Conservation (phyloP, 2,888 invertebrate species). For the Pristionchus exspectatus region DNA sequence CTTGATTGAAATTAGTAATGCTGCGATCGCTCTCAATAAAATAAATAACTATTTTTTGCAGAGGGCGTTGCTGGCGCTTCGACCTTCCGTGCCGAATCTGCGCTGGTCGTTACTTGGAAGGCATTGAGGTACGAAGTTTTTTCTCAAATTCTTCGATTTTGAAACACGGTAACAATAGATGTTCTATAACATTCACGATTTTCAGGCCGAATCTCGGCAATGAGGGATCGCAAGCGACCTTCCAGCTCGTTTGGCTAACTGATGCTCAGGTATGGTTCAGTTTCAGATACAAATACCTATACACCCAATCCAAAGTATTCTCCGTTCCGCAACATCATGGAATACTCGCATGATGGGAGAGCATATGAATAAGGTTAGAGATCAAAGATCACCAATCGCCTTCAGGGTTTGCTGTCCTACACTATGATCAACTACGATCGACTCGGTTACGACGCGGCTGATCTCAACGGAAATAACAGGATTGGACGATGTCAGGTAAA, state of each 20-base stretch:
- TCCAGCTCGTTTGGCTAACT: conserved; percentile 81
- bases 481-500: conserved; percentile 64
- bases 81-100: conserved; percentile 91
- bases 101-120: conserved; percentile 93
- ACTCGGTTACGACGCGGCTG: conserved; percentile 89
- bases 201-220: conserved; percentile 37
- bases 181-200: too few species aligned
- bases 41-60: not conserved
- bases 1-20: not conserved
- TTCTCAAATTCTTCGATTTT: too few species aligned
- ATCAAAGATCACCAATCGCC: not conserved
- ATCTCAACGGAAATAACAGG: conserved; percentile 63
- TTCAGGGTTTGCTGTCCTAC: conserved; percentile 92
- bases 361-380: too few species aligned
- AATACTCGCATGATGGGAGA: too few species aligned
- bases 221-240: conserved; percentile 83
- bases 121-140: conserved; percentile 85
- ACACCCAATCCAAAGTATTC: too few species aligned
- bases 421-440: conserved; percentile 94
- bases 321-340: too few species aligned
- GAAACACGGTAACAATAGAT: too few species aligned
- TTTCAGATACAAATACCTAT: too few species aligned
- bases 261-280: conserved; percentile 96
- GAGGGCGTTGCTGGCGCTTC: conserved; percentile 91
- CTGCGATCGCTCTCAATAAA: not conserved